Conservation (phyloP, 2,113 vertebrate species). For the Heterotilapia buettikoferi region DNA sequence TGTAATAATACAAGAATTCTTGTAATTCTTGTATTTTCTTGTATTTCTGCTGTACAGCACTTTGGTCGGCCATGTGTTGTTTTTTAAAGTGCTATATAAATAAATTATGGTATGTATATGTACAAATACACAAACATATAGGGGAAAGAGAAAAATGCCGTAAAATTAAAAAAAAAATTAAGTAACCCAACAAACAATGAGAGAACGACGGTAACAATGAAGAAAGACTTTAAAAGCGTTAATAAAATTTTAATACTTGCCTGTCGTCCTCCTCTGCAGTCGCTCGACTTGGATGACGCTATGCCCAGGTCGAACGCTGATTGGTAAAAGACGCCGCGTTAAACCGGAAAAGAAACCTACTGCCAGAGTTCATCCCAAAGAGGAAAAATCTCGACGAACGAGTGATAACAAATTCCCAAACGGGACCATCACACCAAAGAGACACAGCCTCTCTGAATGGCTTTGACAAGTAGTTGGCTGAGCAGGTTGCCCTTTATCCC, state of each 20-base stretch:
- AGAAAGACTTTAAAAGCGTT: not conserved
- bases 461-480: not conserved
- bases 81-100: not conserved
- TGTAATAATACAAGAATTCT: not conserved
- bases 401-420: not conserved
- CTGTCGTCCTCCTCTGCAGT: rapidly evolving
- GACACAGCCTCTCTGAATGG: not conserved
- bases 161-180: not conserved
- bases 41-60: not conserved
- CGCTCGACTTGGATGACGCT: not conserved
- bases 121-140: not conserved
- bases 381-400: not conserved
- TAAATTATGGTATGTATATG: not conserved
- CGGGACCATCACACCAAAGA: not conserved
- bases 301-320: not conserved
- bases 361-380: not conserved
- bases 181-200: not conserved
- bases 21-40: not conserved
- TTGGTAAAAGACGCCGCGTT: not conserved
- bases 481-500: not conserved
- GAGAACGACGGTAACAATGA: not conserved
- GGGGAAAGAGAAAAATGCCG: not conserved
- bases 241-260: not conserved
- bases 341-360: not conserved
- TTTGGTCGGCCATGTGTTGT: not conserved